A percentile compares a stretch with the other conserved stretches of the same genome.
These are phyloP conservation scores for Eledona agricola DNA, from an alignment of 2,888 invertebrate genomes.

Conservation along the genomic window DNA sequence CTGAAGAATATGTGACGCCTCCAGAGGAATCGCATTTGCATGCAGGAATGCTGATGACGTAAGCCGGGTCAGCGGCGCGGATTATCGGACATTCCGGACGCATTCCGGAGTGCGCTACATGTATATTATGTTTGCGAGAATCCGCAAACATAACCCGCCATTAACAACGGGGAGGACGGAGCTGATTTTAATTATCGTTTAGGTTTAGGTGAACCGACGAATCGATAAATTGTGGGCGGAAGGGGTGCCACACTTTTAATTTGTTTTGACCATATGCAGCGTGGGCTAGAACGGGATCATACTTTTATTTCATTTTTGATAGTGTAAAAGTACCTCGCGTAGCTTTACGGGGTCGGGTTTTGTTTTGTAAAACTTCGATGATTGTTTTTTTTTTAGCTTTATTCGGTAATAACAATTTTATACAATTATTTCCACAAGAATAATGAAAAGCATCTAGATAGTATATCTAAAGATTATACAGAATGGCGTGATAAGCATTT, in stretches of 20 bases:
- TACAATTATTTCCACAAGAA: too few species aligned
- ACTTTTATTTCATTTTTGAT: too few species aligned
- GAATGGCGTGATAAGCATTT: too few species aligned
- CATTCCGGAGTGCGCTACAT: constrained; percentile 55
- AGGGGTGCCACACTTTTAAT: neutral
- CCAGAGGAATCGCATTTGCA: too few species aligned
- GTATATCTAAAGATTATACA: too few species aligned
- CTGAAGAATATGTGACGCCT: constrained; percentile 32
- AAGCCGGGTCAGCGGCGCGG: constrained; percentile 56
- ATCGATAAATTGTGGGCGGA: constrained; percentile 21
- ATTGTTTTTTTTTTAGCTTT: too few species aligned
- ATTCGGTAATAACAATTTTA: too few species aligned
- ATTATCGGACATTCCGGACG: constrained; percentile 59
- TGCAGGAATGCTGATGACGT: constrained; percentile 56
- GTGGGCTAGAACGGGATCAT: neutral
- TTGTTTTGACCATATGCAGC: neutral
- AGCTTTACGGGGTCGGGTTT: too few species aligned
- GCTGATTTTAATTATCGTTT: constrained; percentile 30
- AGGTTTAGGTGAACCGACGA: constrained; percentile 20
- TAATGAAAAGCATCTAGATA: too few species aligned
- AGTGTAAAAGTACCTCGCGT: too few species aligned
- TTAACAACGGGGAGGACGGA: constrained; percentile 10
- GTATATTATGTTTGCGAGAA: constrained; percentile 54
- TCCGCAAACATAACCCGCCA: constrained; percentile 37
- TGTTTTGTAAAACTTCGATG: too few species aligned